Evolutionary conservation across 1,140 invertebrate species (phyloP).

Genomic region (Plectus sambesii): DNA sequence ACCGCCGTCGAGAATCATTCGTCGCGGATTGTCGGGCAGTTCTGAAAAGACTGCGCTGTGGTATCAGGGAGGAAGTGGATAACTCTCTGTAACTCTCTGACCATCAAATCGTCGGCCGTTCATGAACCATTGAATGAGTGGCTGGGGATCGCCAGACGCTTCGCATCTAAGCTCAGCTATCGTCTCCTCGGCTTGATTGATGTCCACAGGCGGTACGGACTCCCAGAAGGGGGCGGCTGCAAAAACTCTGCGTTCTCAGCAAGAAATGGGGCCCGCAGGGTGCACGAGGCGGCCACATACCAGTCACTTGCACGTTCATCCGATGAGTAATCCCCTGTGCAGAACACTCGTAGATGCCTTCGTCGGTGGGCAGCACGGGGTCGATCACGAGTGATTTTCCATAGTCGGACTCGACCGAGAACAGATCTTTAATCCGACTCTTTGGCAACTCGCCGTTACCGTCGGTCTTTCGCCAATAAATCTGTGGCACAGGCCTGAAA

Average conservation of each 20-base stretch:
- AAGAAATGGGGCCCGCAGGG: too few species aligned
- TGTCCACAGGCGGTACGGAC: conserved; percentile 68
- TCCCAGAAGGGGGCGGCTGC: conserved; percentile 76
- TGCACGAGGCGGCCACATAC: conserved; percentile 3
- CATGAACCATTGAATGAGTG: conserved; percentile 86
- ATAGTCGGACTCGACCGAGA: conserved; percentile 19
- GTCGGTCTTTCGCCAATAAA: conserved; percentile 28
- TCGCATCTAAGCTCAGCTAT: conserved; percentile 71
- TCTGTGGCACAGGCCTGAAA: conserved; percentile 24
- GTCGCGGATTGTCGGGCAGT: conserved; percentile 59
- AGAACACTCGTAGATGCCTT: conserved; percentile 28
- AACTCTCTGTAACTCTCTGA: conserved; percentile 12
- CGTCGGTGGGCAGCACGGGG: conserved; percentile 31
- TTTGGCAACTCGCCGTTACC: conserved; percentile 28
- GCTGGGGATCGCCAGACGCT: conserved; percentile 73
- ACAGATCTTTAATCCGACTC: conserved; percentile 25
- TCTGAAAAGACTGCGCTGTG: conserved; percentile 46
- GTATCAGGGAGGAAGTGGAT: background rate
- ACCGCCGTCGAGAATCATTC: conserved; percentile 39
- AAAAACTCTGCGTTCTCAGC: conserved; percentile 4
- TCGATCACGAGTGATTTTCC: conserved; percentile 31
- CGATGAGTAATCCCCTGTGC: conserved; percentile 16
- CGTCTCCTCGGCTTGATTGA: conserved; percentile 79
- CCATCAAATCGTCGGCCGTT: conserved; percentile 60
- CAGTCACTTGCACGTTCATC: conserved; percentile 26